These are phyloP conservation scores for Xenentodon cancila DNA, from an alignment of 2,797 vertebrate genomes.

Conservation along the genomic window DNA sequence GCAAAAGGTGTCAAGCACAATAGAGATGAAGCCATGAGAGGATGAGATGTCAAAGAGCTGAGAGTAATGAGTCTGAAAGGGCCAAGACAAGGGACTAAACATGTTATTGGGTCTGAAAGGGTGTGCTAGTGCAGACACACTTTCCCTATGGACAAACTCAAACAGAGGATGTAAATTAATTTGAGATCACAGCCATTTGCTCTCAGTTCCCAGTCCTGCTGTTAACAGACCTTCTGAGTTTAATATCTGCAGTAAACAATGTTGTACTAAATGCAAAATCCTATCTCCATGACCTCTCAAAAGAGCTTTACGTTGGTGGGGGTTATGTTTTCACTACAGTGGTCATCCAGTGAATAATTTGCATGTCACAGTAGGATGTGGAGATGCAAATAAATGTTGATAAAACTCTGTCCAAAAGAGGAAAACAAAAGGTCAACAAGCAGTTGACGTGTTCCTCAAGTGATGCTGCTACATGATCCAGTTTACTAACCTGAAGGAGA, in stretches of 20 bases:
- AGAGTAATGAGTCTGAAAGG: background rate
- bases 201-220: background rate
- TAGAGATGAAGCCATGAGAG: conserved; percentile 44
- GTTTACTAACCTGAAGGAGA: too few relatives aligned
- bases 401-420: conserved; percentile 18
- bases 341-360: conserved; percentile 40
- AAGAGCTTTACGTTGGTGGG: conserved; percentile 7
- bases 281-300: background rate
- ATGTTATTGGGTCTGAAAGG: background rate
- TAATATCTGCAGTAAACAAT: background rate
- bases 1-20: conserved; percentile 46
- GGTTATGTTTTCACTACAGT: conserved; percentile 5
- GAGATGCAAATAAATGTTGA: conserved; percentile 50
- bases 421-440: accelerated
- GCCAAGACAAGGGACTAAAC: background rate
- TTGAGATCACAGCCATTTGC: background rate
- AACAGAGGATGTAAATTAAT: background rate
- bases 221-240: background rate
- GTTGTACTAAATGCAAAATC: background rate
- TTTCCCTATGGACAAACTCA: background rate
- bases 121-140: background rate
- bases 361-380: conserved; percentile 41
- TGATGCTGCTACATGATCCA: background rate
- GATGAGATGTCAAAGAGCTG: conserved; percentile 8
- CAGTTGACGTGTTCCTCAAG: background rate